A percentile compares a stretch with the other conserved stretches of the same genome.
phyloP scores from a whole-genome alignment of 2,797 vertebrate species.

The Rhabdomys pumilio region DNA sequence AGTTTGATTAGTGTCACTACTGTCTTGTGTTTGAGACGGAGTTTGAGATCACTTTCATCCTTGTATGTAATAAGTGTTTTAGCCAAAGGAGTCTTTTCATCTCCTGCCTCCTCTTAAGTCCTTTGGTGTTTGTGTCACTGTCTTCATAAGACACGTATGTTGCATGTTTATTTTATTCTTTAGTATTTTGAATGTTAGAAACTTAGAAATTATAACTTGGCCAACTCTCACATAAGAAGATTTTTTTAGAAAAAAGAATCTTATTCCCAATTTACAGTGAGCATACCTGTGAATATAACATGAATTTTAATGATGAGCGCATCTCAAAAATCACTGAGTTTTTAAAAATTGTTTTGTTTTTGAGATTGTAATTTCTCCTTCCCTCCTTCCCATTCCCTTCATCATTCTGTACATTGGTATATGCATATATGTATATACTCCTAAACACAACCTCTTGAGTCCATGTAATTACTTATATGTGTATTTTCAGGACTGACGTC shows the following conservation, averaged over 20 bases:
- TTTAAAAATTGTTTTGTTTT: neutral
- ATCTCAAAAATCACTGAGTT: constrained; percentile 61
- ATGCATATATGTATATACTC: neutral
- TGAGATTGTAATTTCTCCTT: neutral
- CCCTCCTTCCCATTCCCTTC: too few relatives aligned
- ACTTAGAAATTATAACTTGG: constrained; percentile 71
- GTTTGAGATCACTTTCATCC: constrained; percentile 4
- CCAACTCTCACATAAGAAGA: constrained; percentile 20
- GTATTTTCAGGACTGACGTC: neutral
- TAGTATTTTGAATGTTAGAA: constrained; percentile 58
- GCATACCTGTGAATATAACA: constrained; percentile 36
- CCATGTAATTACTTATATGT: neutral
- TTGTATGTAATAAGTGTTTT: neutral
- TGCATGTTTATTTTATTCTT: constrained; percentile 47
- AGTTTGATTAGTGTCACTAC: neutral
- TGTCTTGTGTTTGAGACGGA: neutral
- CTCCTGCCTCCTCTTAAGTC: constrained; percentile 33
- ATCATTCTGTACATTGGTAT: neutral
- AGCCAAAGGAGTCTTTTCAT: constrained; percentile 43
- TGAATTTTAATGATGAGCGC: constrained; percentile 66
- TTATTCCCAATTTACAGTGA: constrained; percentile 33
- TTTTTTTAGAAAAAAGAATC: constrained; percentile 42
- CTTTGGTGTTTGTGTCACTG: constrained; percentile 32
- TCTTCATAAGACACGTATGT: constrained; percentile 25
- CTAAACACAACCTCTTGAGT: neutral